Evolutionary conservation across 2,888 invertebrate genomes (phyloP), one percentile per base, ranked within the genome.

Genomic region (Lampropteryx suffumata): DNA sequence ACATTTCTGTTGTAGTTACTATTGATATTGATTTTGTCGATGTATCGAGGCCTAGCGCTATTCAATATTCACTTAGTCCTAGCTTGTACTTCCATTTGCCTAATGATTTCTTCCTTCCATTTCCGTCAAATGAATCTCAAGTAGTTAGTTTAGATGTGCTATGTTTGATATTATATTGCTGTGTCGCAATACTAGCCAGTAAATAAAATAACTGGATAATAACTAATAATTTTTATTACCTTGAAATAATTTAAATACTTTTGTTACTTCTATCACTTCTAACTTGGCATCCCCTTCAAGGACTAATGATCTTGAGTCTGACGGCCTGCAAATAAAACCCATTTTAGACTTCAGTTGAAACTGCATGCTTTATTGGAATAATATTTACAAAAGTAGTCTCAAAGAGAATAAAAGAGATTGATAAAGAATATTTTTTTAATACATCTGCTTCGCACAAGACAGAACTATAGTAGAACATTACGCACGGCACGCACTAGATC

Each of bases 51-150:
- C 75, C 77, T 3, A 70, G 71, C 33, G 59, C 67, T 17, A 65
- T 70, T 14, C 76, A 84, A 56, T 81, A 81, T 61, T 93, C 93
- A 6, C 91, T 91, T 47, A 91, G 92, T 50, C 94, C 95, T 11
- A 91, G 92, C 52, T 85, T 94, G 48, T 92, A 93, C 64, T 90
- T 94, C 50, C 90, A 92, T 73, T 84, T 95, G 45, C 95, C 95
- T 1, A 90, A 91, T 59, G 94, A 95, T 74, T 95, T 95, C 73
- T 95, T 95, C 76, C 94, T 94, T 69, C 95, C 95, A 0, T 93
- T 93, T 62, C 77, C 91, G 45, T 76, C 78, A 26, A 86, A 75
- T 58, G 65, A 66, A 46, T 65, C 62, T 56, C 29, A 36, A 24
- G 12, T 43, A 49, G 44, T 36, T 26, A 40, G 50, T 42, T 48